A percentile compares a stretch with the other conserved stretches of the same genome.
These are phyloP conservation scores for Aix galericulata DNA, from an alignment of 2,113 vertebrate species.

Conservation along the genomic window DNA sequence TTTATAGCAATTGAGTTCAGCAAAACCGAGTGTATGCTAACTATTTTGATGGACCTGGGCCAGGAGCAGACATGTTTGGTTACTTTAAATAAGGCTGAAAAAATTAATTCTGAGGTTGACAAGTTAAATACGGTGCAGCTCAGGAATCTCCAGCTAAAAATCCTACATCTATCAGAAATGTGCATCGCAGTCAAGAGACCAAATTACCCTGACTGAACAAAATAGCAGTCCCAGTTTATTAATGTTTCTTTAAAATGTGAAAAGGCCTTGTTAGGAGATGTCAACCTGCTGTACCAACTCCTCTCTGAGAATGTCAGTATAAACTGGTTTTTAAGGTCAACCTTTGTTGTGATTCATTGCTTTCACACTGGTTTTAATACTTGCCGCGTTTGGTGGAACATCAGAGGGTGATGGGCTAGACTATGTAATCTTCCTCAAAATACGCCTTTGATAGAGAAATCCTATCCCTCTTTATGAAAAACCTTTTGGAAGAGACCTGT, in stretches of 20 bases:
- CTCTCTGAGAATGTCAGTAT: not conserved
- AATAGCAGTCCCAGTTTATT: not conserved
- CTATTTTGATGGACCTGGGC: not conserved
- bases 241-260: not conserved
- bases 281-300: not conserved
- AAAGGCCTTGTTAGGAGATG: not conserved
- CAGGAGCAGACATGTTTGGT: not conserved
- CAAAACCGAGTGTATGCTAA: not conserved
- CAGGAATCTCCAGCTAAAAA: not conserved
- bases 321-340: not conserved
- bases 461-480: not conserved
- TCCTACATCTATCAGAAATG: not conserved
- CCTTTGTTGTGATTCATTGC: not conserved
- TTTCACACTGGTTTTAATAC: not conserved
- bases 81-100: constrained; percentile 6
- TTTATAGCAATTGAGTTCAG: not conserved
- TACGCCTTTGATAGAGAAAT: not conserved
- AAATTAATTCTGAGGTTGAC: not conserved
- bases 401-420: not conserved
- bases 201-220: not conserved
- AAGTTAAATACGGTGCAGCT: not conserved
- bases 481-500: not conserved
- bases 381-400: not conserved
- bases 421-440: not conserved
- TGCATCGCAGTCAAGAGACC: not conserved